phyloP scores from a whole-genome alignment of 64 coral and sea anemone genomes.

The Stylophora pistillata region DNA sequence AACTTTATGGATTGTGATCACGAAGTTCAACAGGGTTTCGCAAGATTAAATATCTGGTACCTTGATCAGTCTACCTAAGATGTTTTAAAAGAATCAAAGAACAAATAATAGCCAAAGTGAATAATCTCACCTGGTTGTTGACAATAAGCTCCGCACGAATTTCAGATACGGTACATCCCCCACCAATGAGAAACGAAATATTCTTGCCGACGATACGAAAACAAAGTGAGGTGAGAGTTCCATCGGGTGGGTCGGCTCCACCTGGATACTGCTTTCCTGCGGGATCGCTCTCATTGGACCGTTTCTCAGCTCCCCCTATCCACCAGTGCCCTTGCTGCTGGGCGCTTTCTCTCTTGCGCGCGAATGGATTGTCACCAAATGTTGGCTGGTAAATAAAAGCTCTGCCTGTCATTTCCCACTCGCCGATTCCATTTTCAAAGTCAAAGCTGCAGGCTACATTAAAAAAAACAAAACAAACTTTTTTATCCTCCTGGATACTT shows the following conservation, averaged over 20 bases:
- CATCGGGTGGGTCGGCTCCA: neutral
- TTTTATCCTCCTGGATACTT: neutral
- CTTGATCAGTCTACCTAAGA: too few species aligned
- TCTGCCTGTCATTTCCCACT: conserved; percentile 28
- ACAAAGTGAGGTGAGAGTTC: conserved; percentile 32
- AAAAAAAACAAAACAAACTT: neutral
- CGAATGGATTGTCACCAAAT: conserved; percentile 22
- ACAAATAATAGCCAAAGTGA: too few species aligned
- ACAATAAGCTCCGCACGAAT: conserved; percentile 53
- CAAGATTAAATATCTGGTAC: too few species aligned
- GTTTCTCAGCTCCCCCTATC: conserved; percentile 30
- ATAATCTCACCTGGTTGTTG: neutral
- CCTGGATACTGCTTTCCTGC: conserved; percentile 8
- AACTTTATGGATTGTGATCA: too few species aligned
- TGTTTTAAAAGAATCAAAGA: too few species aligned
- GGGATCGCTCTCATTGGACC: neutral
- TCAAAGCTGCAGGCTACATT: conserved; percentile 9
- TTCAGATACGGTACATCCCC: conserved; percentile 19
- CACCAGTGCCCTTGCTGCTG: conserved; percentile 36
- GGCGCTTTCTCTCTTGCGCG: neutral
- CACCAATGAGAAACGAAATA: conserved; percentile 64
- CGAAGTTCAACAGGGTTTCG: too few species aligned
- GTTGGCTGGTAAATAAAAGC: conserved; percentile 38
- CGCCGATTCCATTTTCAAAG: conserved; percentile 35
- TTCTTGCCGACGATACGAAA: conserved; percentile 32